Base-by-base conservation (phyloP, 2,113 vertebrate species). In the Melanerpes aurifrons region DNA sequence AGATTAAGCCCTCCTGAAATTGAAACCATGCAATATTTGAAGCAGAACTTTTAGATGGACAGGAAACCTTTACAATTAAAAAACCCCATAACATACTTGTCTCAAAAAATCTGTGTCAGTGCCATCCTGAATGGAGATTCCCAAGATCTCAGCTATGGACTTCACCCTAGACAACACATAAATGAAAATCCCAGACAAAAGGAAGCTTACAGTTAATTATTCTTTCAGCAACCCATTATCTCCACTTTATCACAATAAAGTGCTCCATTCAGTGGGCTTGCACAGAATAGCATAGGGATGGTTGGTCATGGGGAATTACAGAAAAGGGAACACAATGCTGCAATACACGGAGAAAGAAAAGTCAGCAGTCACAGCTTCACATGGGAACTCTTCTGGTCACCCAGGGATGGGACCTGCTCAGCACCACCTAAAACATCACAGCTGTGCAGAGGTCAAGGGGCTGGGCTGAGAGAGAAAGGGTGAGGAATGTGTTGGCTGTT, bases 131-230 rank as follows among this genome's bases (percentile, higher is more conserved):
- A 59, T 18, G 73, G 21, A 32, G 53, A 81, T 70, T 94, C 29
- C 43, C 43, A 78, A 71, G 53, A 68, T 71, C 58, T 78, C 53
- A 32, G 53, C 28, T 4, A 4, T 71, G 43, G 28, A 25, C 28
- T 91, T 80, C 37, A 50, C 11, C 47, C 11, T 15, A 43, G 54
- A 53, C 3, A 48, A 68, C 28, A 28, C 22, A 53, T 6, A 74
- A 75, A 83, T 31, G 25, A 90, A 93, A 92, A 82, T 68, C n/a
- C 17, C 17, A 69, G 79, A 62, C 25, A 32, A 82, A 89, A 78
- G 21, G 74, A 88, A 8, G 31, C 31, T 71, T 71, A 71, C 45
- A 5, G 15, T 72, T 43, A 5, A 13, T 75, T 53, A 57, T 57
- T 81, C 54, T 90, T 86, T 32, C 45, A 43, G 12, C 32, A 48